A percentile compares a stretch with the other conserved stretches of the same genome.
Evolutionary conservation across 2,888 invertebrate species (phyloP).

Genomic region (Tachystola acroxantha): DNA sequence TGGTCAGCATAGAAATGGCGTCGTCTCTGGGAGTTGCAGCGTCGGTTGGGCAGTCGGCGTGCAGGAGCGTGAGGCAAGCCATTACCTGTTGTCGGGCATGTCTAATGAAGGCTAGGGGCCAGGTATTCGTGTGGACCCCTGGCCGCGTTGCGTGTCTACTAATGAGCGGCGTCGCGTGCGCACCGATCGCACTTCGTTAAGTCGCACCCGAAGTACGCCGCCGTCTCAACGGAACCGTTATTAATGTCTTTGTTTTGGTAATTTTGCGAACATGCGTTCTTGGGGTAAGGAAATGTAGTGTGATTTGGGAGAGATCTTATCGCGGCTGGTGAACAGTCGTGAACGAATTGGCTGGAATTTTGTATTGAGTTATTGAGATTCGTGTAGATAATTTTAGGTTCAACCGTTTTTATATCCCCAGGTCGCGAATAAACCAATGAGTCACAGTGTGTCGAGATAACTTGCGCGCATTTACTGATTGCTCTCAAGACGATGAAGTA

Average conservation of each 20-base stretch:
- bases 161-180: slow-evolving; percentile 71
- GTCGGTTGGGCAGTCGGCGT: slow-evolving; percentile 3
- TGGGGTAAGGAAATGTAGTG: slow-evolving; percentile 4
- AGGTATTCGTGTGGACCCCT: slow-evolving; percentile 25
- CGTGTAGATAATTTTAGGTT: too few relatives aligned
- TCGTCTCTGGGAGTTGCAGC: slow-evolving; percentile 3
- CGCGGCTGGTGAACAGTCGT: neutral
- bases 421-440: too few relatives aligned
- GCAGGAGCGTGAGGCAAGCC: slow-evolving; percentile 38
- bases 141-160: slow-evolving; percentile 58
- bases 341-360: neutral
- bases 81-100: slow-evolving; percentile 47
- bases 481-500: too few relatives aligned
- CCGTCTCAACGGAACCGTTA: slow-evolving; percentile 21
- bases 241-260: slow-evolving; percentile 42
- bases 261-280: slow-evolving; percentile 24
- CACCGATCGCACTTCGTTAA: slow-evolving; percentile 57
- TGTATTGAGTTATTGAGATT: neutral
- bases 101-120: slow-evolving; percentile 49
- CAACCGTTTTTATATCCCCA: too few relatives aligned
- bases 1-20: slow-evolving; percentile 7
- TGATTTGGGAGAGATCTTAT: slow-evolving; percentile 6
- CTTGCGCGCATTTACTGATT: too few relatives aligned
- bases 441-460: too few relatives aligned
- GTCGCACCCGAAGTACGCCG: slow-evolving; percentile 55